Conservation (phyloP, 1,140 invertebrate species). For the Zophobas atratus region DNA sequence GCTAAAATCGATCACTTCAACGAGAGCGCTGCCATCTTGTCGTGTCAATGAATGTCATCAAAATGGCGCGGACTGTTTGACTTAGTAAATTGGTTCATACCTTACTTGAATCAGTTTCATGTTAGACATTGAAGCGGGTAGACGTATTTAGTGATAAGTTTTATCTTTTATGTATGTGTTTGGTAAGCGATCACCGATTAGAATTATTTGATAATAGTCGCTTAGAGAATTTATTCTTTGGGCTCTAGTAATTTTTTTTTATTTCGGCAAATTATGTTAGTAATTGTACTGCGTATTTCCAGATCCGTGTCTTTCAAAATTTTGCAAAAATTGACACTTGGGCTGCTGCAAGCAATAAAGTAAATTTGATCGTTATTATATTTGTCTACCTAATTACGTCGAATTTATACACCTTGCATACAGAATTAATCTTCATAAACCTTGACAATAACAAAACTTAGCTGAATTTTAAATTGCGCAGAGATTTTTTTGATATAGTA, state of each 20-base stretch:
- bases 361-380: no score
- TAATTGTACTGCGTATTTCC: no score
- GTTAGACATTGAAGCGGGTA: background rate
- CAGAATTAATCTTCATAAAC: no score
- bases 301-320: no score
- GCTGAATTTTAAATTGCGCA: no score
- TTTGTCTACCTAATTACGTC: no score
- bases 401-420: no score
- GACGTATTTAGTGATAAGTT: background rate
- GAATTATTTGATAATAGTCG: background rate
- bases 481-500: no score
- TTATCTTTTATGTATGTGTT: background rate
- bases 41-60: slow-evolving; percentile 15
- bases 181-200: background rate
- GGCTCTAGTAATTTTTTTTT: background rate
- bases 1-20: background rate
- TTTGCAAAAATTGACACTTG: no score
- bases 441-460: no score
- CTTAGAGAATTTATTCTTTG: background rate
- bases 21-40: background rate
- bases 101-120: slow-evolving; percentile 7
- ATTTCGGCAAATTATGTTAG: no score
- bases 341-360: no score
- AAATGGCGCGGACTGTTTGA: slow-evolving; percentile 43
- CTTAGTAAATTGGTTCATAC: slow-evolving; percentile 10